Percentiles rank a stretch among this genome's conserved stretches.
Conservation (phyloP, 64 coral and sea anemone genomes). For the Montipora foliosa region DNA sequence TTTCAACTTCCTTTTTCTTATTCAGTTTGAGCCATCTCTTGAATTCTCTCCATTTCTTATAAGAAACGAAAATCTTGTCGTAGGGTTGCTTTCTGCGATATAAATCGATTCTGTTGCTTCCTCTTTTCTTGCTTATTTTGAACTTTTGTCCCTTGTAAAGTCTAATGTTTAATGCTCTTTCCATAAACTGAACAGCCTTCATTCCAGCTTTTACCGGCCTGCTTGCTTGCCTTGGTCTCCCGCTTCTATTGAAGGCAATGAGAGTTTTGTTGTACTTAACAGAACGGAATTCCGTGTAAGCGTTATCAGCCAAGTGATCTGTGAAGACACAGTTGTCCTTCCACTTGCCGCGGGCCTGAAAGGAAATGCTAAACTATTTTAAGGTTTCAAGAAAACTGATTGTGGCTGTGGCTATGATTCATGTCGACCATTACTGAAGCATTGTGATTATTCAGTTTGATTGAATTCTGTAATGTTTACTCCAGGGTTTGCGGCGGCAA, state of each 20-base stretch:
- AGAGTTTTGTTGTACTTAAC: constrained; percentile 56
- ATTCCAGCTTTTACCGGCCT: constrained; percentile 32
- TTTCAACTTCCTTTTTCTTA: background rate
- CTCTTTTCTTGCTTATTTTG: constrained; percentile 30
- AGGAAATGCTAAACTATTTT: too few species aligned
- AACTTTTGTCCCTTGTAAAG: constrained; percentile 50
- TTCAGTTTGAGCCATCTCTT: constrained; percentile 48
- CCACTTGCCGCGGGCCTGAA: constrained; percentile 13
- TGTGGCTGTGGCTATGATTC: too few species aligned
- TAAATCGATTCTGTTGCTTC: background rate
- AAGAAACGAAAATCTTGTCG: constrained; percentile 35
- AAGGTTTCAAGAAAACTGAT: background rate
- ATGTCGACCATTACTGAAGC: too few species aligned
- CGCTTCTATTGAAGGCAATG: constrained; percentile 63
- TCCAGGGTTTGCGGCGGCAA: too few species aligned
- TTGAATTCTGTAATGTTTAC: too few species aligned
- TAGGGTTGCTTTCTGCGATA: constrained; percentile 13
- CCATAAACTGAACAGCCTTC: constrained; percentile 74
- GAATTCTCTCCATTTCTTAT: constrained; percentile 68
- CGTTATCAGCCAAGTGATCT: constrained; percentile 68
- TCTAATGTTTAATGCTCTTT: constrained; percentile 55
- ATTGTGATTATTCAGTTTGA: too few species aligned
- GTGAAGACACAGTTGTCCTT: constrained; percentile 69
- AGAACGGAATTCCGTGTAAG: constrained; percentile 66
- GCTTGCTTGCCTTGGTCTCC: constrained; percentile 8